Percentiles rank a stretch among this genome's conserved stretches.
These are phyloP conservation scores for Crenichthys baileyi DNA, from an alignment of 2,797 vertebrate species.

Conservation along the genomic window DNA sequence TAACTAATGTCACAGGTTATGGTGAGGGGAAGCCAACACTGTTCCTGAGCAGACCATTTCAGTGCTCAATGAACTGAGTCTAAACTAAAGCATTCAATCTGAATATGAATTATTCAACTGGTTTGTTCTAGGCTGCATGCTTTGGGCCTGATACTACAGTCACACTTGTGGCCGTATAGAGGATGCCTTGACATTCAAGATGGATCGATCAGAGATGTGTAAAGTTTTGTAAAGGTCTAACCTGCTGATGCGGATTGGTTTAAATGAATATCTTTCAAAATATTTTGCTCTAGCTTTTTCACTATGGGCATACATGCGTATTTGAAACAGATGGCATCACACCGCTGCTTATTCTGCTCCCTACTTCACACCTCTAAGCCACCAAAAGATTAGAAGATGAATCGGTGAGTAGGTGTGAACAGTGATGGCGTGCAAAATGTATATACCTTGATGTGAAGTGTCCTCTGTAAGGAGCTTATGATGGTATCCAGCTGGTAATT, in stretches of 20 bases:
- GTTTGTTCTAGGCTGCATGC: background rate
- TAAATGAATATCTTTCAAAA: background rate
- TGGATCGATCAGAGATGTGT: too few species aligned
- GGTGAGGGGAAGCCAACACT: background rate
- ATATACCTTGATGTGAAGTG: background rate
- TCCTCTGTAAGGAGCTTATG: background rate
- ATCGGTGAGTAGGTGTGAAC: too few species aligned
- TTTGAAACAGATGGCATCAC: background rate
- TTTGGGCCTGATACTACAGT: background rate
- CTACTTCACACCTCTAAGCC: background rate
- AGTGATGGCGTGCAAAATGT: background rate
- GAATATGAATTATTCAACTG: background rate
- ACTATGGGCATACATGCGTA: background rate
- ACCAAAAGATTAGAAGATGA: too few species aligned
- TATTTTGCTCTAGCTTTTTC: background rate
- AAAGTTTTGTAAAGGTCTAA: background rate
- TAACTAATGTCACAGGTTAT: conserved; percentile 37
- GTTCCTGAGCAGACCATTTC: background rate
- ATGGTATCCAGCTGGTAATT: background rate
- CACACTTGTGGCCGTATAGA: too few species aligned
- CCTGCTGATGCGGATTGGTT: background rate
- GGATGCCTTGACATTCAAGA: too few species aligned
- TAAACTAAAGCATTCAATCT: background rate
- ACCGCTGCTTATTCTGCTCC: background rate
- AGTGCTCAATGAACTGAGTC: background rate